phyloP scores from a whole-genome alignment of 2,888 invertebrate genomes.

The Diloba caeruleocephala region DNA sequence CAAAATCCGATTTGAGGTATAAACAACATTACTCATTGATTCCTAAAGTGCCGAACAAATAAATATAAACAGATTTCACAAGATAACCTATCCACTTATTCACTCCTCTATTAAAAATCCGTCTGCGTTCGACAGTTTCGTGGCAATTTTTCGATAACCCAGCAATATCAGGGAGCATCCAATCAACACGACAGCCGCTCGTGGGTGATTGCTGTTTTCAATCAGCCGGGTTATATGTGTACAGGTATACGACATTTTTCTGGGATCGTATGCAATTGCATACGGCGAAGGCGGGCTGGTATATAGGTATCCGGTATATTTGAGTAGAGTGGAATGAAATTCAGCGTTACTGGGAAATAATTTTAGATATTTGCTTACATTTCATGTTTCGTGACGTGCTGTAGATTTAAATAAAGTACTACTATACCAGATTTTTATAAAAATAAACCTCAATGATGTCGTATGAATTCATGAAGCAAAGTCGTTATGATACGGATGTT shows the following conservation, averaged over 20 bases:
- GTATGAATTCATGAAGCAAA: too few species aligned
- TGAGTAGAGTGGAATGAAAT: conserved; percentile 26
- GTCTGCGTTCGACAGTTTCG: conserved; percentile 50
- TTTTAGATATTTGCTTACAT: conserved; percentile 4
- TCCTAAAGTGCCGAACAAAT: too few species aligned
- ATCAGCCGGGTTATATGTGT: conserved; percentile 59
- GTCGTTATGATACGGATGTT: too few species aligned
- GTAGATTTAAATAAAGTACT: background rate
- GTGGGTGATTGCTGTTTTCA: conserved; percentile 68
- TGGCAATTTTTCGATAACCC: conserved; percentile 54
- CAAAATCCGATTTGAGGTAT: too few species aligned
- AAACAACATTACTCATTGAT: too few species aligned
- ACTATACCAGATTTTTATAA: too few species aligned
- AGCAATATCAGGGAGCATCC: conserved; percentile 58
- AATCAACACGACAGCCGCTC: conserved; percentile 62
- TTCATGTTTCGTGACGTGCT: background rate
- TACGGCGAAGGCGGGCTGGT: conserved; percentile 5
- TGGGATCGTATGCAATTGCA: conserved; percentile 45
- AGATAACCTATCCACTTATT: conserved; percentile 29
- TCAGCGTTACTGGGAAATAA: conserved; percentile 30
- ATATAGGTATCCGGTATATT: conserved; percentile 22
- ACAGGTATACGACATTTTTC: conserved; percentile 53
- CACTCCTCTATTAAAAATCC: conserved; percentile 40
- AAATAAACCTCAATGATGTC: too few species aligned
- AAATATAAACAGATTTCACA: conserved; percentile 13